Percentiles rank a stretch among this genome's conserved stretches.
Evolutionary conservation across 2,113 vertebrate genomes (phyloP).

Genomic region (Takifugu bimaculatus): DNA sequence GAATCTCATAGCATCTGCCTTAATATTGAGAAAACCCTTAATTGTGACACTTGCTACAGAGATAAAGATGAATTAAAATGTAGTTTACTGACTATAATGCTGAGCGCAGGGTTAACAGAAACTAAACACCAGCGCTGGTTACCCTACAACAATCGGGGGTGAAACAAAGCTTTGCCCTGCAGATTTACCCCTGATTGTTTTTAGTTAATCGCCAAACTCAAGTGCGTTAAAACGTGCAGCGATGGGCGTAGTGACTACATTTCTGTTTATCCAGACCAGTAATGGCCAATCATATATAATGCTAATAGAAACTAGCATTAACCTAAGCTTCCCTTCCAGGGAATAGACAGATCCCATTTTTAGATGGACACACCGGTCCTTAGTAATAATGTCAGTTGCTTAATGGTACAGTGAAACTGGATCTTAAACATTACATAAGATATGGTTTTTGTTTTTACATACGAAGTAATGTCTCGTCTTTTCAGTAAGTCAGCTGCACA

Average conservation of each 20-base stretch:
- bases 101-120: background rate
- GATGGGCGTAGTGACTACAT: background rate
- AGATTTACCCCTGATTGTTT: background rate
- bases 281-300: slow-evolving; percentile 1
- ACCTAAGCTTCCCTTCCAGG: slow-evolving; percentile 43
- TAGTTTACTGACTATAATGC: background rate
- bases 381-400: background rate
- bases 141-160: background rate
- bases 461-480: background rate
- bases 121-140: slow-evolving; percentile 1
- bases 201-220: background rate
- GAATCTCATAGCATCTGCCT: no score
- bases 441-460: background rate
- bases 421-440: background rate
- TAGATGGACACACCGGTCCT: slow-evolving; percentile 1
- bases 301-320: slow-evolving; percentile 11
- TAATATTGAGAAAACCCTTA: no score
- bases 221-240: background rate
- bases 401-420: background rate
- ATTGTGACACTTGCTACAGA: no score
- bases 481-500: slow-evolving; percentile 28
- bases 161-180: background rate
- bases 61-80: background rate
- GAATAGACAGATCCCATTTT: slow-evolving; percentile 63
- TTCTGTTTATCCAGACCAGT: background rate